Conservation (phyloP, 2,888 invertebrate species). For the Dynastes grantii region DNA sequence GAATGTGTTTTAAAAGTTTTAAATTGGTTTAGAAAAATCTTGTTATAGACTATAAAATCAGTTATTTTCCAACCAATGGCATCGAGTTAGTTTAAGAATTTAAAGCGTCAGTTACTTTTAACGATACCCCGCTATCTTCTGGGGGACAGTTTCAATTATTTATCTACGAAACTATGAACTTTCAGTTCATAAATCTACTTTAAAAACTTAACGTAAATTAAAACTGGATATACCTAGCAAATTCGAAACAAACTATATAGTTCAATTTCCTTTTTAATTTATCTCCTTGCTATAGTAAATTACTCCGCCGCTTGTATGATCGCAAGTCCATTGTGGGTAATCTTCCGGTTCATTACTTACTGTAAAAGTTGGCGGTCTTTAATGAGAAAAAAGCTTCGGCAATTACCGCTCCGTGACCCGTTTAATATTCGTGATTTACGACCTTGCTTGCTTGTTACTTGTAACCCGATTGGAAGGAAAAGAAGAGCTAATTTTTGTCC, state of each 20-base stretch:
- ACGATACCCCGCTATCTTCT: no score
- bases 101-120: no score
- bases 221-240: no score
- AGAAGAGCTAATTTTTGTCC: not conserved
- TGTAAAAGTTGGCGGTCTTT: constrained; percentile 26
- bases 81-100: no score
- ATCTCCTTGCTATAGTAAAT: not conserved
- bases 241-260: not conserved
- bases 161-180: no score
- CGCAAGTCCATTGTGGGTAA: constrained; percentile 23
- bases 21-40: no score
- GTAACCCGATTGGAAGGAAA: not conserved
- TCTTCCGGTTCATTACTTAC: constrained; percentile 28
- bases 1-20: no score
- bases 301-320: constrained; percentile 15
- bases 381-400: constrained; percentile 13
- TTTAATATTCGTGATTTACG: constrained; percentile 29
- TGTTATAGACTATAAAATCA: no score
- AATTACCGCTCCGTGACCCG: constrained; percentile 31
- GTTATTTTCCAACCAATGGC: no score
- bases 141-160: no score
- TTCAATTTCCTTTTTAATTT: not conserved
- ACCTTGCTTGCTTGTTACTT: constrained; percentile 21
- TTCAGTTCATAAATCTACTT: no score
- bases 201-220: no score